Evolutionary conservation across 2,888 invertebrate species (phyloP), one percentile per base, ranked within the genome.

Genomic region (Torymus tubicola): DNA sequence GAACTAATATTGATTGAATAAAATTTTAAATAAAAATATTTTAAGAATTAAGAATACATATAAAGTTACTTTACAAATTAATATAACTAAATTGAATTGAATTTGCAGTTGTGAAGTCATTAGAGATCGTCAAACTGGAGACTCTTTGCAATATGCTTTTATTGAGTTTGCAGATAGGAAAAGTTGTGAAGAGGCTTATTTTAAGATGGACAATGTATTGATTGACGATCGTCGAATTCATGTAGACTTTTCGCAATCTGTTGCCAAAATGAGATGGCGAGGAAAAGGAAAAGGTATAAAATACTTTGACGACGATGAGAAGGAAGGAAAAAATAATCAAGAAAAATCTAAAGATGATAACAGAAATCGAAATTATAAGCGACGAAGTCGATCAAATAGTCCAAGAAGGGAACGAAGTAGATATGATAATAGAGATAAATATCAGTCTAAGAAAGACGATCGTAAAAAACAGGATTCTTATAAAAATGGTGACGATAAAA

Each of bases 161-260:
- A 96, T 99, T 79, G 99, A 99, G 91, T 99, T 99, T 92, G 96
- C 96, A 82, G 95, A 98, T 73, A 94, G 95, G 84, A 96, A 96
- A 87, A 93, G 97, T 0, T 99, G 99, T 91, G 99, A 99, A 92
- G 96, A 96, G 86, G 99, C 99, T 0, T 99, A 97, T 91, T 98
- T 99, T 88, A 99, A 99, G 92, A 99, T 99, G 99, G 99, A 99
- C 90, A 99, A 99, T 92, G 99, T 99, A 0, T 92, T 99, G 8
- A 99, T 99, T 86, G 99, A 99, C 91, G 99, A 99, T 89, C 93
- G 99, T 42, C 93, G 99, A 83, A 99, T 99, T 87, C 99, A 99
- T 92, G 99, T 99, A 0, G 99, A 99, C 91, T 99, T 99, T 92
- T 99, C 98, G 83, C 99, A 99, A 90, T 99, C 99, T 69, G 99